Base-by-base conservation (phyloP, 2,888 invertebrate genomes). In the Phrixothrix hirtus region DNA sequence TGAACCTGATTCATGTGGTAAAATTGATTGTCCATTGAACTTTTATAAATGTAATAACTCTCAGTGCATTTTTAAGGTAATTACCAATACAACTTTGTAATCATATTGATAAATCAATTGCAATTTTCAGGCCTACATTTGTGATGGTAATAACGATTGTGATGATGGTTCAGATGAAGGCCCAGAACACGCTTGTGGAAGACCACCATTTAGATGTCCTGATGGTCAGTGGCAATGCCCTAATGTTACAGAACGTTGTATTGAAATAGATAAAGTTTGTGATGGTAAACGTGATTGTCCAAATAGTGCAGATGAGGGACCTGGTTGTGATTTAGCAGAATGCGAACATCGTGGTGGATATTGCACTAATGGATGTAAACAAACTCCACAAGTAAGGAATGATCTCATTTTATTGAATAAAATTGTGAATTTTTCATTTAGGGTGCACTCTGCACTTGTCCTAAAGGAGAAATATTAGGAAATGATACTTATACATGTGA, bases 131-230 rank as follows among this genome's bases (percentile, higher is more conserved):
- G 89, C 93, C 0, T 92, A 93, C 77, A 90, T 95, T 55, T 97
- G 96, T 73, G 95, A 96, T 75, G 95, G 94, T 1, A 86, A 86
- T 69, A 92, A 95, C 72, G 95, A 96, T 74, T 96, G 96, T 71
- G 90, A 91, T 0, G 95, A 96, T 75, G 86, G 85, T 37, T 89
- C 89, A 0, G 95, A 96, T 74, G 95, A 96, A 77, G 88, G 91
- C 31, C 75, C 82, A 2, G 75, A 81, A 37, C 92, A 92, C 69
- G 93, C 92, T 16, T 94, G 93, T 74, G 82, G 83, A 12, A 83
- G 88, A 32, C 90, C 89, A 5, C 85, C 85, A 1, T 88, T 87
- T 76, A 83, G 88, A 61, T 93, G 92, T 68, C 86, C 85, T 0
- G 76, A 83, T 1, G 84, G 84, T 1, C 85, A 92, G 66, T 96